Percentiles rank a stretch among this genome's conserved stretches.
These are phyloP conservation scores for Rambutsinella grinnellia DNA, from an alignment of 2,888 invertebrate genomes.

Conservation along the genomic window DNA sequence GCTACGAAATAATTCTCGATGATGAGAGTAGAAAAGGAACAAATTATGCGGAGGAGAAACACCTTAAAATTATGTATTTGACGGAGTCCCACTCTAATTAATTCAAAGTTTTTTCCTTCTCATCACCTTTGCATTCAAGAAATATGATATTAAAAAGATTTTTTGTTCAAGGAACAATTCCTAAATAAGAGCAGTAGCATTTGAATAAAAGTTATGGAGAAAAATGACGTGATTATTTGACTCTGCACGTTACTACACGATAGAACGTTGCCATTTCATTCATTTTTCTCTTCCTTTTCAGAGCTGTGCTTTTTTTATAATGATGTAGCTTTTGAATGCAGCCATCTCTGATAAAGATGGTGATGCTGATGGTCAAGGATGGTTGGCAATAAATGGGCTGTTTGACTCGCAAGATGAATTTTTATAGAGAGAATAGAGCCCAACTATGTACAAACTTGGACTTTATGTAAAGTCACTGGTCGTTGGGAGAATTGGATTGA, in stretches of 20 bases:
- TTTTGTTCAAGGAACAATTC: too few relatives aligned
- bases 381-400: conserved; percentile 62
- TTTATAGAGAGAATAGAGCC: conserved; percentile 10
- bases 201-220: too few relatives aligned
- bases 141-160: too few relatives aligned
- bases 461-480: too few relatives aligned
- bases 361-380: conserved; percentile 63
- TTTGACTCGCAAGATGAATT: conserved; percentile 59
- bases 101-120: conserved; percentile 47
- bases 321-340: too few relatives aligned
- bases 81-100: conserved; percentile 47
- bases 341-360: conserved; percentile 34
- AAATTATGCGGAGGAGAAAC: conserved; percentile 53
- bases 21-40: conserved; percentile 48
- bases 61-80: conserved; percentile 53
- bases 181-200: too few relatives aligned
- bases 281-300: background rate
- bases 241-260: too few relatives aligned
- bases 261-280: too few relatives aligned
- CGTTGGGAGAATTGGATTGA: too few relatives aligned
- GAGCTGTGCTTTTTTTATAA: too few relatives aligned
- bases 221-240: too few relatives aligned
- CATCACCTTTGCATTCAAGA: conserved; percentile 43
- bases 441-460: too few relatives aligned
- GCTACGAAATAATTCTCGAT: conserved; percentile 10